Conservation (phyloP, 2,888 invertebrate genomes). For the Lissocephala sabroskyi region DNA sequence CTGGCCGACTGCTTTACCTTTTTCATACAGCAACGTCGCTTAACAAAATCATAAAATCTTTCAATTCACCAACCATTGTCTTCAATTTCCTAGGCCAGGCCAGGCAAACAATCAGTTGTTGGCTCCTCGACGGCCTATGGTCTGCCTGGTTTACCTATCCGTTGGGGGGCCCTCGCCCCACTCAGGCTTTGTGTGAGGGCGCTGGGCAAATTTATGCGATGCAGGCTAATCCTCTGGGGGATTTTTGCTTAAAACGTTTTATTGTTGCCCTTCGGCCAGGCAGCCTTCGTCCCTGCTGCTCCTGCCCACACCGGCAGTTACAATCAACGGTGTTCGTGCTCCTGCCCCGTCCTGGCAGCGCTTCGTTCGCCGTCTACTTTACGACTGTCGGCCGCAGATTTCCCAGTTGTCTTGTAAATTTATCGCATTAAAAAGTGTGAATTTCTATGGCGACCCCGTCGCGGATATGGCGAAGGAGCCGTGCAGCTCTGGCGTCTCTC, state of each 20-base stretch:
- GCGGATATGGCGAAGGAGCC: background rate
- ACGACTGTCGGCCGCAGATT: conserved; percentile 55
- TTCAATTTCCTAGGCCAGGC: conserved; percentile 34
- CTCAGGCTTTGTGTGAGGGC: conserved; percentile 4
- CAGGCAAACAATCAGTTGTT: conserved; percentile 1
- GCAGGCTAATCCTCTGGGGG: conserved; percentile 58
- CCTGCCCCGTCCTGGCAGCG: conserved; percentile 1
- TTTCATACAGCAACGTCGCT: background rate
- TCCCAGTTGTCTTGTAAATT: conserved; percentile 67
- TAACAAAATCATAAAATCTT: conserved; percentile 41
- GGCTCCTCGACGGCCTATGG: background rate
- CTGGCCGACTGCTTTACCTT: background rate
- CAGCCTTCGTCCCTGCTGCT: no score
- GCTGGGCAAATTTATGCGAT: conserved; percentile 52
- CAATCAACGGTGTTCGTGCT: background rate
- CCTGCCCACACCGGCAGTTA: no score
- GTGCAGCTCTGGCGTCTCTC: background rate
- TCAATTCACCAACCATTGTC: conserved; percentile 55
- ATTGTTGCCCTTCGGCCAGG: conserved; percentile 34
- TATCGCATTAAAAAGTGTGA: conserved; percentile 66
- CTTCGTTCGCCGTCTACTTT: conserved; percentile 33
- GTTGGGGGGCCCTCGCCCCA: conserved; percentile 3
- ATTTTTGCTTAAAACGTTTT: conserved; percentile 56
- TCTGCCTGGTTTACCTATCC: no score
- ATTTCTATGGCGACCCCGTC: conserved; percentile 37